A percentile compares a stretch with the other conserved stretches of the same genome.
Evolutionary conservation across 2,797 vertebrate genomes (phyloP).

Genomic region (Nothura maculosa): DNA sequence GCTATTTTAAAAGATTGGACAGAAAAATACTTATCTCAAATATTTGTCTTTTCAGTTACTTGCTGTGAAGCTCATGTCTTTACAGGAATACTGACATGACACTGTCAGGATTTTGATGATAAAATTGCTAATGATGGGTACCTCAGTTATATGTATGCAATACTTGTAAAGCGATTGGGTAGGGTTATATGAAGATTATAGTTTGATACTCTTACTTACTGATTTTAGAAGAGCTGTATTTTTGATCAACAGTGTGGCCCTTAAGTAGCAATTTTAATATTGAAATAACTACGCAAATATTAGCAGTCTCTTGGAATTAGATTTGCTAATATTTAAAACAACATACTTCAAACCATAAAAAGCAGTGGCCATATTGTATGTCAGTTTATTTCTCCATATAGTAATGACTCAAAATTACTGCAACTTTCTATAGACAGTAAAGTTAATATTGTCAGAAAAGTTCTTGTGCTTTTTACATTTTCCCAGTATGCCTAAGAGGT

Average conservation of each 20-base stretch:
- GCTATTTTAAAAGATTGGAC: accelerated
- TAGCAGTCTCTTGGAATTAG: background rate
- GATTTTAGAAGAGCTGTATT: background rate
- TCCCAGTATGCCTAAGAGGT: background rate
- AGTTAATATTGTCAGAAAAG: background rate
- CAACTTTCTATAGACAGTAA: background rate
- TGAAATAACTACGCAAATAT: background rate
- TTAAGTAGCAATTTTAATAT: background rate
- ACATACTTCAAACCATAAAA: background rate
- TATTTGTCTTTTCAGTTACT: background rate
- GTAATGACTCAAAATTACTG: background rate
- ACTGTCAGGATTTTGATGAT: background rate
- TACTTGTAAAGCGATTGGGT: background rate
- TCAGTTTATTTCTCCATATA: background rate
- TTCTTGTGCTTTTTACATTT: background rate
- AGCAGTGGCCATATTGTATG: background rate
- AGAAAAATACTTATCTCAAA: background rate
- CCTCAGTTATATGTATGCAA: background rate
- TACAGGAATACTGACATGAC: background rate
- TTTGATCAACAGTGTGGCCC: background rate
- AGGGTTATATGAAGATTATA: background rate
- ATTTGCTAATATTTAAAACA: background rate
- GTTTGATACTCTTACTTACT: background rate
- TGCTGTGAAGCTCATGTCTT: background rate
- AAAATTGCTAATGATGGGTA: background rate